Conservation (phyloP, 2,113 vertebrate species). For the Nycticorax nycticorax region DNA sequence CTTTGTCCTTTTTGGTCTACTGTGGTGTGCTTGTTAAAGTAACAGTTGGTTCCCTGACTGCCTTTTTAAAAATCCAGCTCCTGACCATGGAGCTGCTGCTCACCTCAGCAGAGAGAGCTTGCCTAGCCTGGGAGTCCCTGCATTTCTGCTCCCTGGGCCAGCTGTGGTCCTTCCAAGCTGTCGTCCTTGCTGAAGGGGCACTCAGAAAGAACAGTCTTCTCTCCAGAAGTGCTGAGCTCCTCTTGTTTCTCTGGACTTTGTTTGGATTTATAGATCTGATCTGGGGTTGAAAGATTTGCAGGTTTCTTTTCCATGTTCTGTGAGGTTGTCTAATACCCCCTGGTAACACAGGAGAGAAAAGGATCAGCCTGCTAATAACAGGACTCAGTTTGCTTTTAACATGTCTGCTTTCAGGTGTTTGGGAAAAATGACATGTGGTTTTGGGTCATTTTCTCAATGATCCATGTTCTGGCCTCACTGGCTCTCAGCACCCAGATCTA, state of each 20-base stretch:
- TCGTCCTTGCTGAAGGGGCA: neutral
- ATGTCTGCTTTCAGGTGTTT: slow-evolving; percentile 71
- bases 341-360: neutral
- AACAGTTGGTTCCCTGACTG: neutral
- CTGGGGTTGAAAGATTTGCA: neutral
- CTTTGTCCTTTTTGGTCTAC: neutral
- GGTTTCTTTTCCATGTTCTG: fast-evolving
- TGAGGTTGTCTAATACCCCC: neutral
- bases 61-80: neutral
- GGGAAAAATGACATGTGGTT: slow-evolving; percentile 82
- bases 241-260: neutral
- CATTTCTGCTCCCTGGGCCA: neutral
- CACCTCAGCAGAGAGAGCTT: neutral
- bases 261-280: neutral
- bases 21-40: neutral
- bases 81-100: neutral
- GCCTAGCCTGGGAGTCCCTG: neutral
- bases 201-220: neutral
- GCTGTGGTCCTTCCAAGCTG: neutral
- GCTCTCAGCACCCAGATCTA: slow-evolving; percentile 85
- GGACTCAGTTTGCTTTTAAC: neutral
- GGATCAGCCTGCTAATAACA: neutral
- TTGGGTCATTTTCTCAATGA: slow-evolving; percentile 79
- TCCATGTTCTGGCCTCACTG: slow-evolving; percentile 78
- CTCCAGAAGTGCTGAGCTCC: neutral